These are phyloP conservation scores for Brachionus koreanus DNA, from an alignment of 1,140 invertebrate species.

Conservation along the genomic window DNA sequence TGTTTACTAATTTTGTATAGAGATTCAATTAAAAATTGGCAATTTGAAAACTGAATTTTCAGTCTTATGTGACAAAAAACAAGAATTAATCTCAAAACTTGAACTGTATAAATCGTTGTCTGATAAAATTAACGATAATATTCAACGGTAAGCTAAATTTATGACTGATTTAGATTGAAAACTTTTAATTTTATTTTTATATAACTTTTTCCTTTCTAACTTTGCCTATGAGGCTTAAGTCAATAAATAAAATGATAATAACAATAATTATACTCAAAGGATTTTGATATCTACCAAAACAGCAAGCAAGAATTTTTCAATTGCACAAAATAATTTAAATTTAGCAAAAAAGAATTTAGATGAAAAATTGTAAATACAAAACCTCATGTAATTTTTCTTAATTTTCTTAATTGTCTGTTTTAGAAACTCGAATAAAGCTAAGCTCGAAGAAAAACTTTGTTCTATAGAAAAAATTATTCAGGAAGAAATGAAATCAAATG, in stretches of 20 bases:
- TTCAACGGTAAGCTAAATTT: too few relatives aligned
- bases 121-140: not conserved
- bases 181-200: too few relatives aligned
- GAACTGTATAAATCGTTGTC: not conserved
- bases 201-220: too few relatives aligned
- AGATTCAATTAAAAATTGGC: not conserved
- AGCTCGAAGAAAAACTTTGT: not conserved
- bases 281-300: not conserved
- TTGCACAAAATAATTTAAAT: not conserved
- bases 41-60: not conserved
- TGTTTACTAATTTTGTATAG: not conserved
- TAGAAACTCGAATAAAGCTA: not conserved
- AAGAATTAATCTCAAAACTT: not conserved
- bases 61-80: not conserved
- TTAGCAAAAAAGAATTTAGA: not conserved
- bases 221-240: too few relatives aligned
- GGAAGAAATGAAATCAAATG: not conserved
- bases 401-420: not conserved
- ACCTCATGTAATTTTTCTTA: not conserved
- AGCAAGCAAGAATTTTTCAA: not conserved
- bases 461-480: not conserved
- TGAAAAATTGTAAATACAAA: constrained; percentile 1
- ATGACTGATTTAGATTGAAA: too few relatives aligned
- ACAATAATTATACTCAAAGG: not conserved
- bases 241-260: too few relatives aligned